These are phyloP conservation scores for Fragum sueziense DNA, from an alignment of 2,888 invertebrate species.

Conservation along the genomic window DNA sequence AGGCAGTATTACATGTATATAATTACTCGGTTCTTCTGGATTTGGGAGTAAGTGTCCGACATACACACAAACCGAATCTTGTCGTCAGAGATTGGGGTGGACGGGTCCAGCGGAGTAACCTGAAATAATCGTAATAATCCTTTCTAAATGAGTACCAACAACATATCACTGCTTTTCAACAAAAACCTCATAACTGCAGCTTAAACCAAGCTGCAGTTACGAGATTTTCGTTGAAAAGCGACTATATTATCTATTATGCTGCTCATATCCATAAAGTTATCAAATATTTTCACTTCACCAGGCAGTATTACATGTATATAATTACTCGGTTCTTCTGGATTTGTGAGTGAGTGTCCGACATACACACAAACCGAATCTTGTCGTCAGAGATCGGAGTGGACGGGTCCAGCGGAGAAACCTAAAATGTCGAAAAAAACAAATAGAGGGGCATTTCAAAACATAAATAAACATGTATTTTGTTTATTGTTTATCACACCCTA, in stretches of 20 bases:
- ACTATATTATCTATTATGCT: too few relatives aligned
- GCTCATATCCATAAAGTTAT: conserved; percentile 89
- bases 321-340: background rate
- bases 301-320: conserved; percentile 91
- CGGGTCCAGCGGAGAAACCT: background rate
- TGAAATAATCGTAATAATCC: background rate
- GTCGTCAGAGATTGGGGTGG: conserved; percentile 68
- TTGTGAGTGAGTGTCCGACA: background rate
- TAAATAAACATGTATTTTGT: too few relatives aligned
- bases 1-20: conserved; percentile 92
- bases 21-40: conserved; percentile 85
- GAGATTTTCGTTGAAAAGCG: too few relatives aligned
- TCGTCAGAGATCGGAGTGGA: background rate
- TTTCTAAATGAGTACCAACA: background rate
- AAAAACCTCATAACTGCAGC: too few relatives aligned
- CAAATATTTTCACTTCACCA: conserved; percentile 90
- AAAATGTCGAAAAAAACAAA: background rate
- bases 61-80: conserved; percentile 90
- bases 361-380: background rate
- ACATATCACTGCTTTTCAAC: too few relatives aligned
- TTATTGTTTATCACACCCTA: too few relatives aligned
- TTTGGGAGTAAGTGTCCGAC: conserved; percentile 92
- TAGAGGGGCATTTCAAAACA: background rate
- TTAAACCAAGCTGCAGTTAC: too few relatives aligned
- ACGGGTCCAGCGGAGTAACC: conserved; percentile 62